A percentile compares a stretch with the other conserved stretches of the same genome.
phyloP scores from a whole-genome alignment of 2,888 invertebrate genomes.

The Agonopterix subpropinquella region DNA sequence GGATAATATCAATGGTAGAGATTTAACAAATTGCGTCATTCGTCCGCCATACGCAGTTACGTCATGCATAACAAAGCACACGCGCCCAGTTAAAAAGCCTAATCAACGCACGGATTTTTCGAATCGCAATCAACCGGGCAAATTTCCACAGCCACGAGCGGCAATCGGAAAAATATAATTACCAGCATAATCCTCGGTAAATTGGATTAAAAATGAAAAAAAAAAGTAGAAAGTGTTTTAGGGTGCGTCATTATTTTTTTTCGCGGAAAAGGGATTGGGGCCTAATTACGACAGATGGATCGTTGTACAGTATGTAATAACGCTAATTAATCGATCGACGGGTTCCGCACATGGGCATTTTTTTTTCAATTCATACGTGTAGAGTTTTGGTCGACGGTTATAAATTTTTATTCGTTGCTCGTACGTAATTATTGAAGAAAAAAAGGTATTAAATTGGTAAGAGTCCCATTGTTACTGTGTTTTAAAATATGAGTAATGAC shows the following conservation, averaged over 20 bases:
- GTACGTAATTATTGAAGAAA: no score
- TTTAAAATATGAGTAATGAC: no score
- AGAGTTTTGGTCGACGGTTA: no score
- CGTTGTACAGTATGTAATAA: conserved; percentile 65
- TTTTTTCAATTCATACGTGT: conserved; percentile 3
- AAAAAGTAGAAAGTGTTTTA: conserved; percentile 70
- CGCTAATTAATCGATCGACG: conserved; percentile 71
- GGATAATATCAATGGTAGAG: no score
- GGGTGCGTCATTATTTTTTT: conserved; percentile 73
- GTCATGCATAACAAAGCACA: conserved; percentile 16
- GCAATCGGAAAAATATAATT: conserved; percentile 77
- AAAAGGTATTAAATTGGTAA: no score
- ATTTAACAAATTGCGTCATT: no score
- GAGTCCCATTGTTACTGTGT: no score
- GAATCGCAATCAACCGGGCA: conserved; percentile 63
- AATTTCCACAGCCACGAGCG: conserved; percentile 53
- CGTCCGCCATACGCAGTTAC: no score
- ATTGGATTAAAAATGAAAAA: conserved; percentile 76
- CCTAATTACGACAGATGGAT: conserved; percentile 75
- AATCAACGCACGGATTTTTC: conserved; percentile 62
- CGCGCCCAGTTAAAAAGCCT: conserved; percentile 53
- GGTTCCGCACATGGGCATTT: conserved; percentile 44
- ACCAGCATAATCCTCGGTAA: conserved; percentile 74
- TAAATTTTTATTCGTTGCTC: no score
- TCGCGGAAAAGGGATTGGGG: conserved; percentile 59